Conservation (phyloP, 2,888 invertebrate genomes). For the Erebia epiphron region DNA sequence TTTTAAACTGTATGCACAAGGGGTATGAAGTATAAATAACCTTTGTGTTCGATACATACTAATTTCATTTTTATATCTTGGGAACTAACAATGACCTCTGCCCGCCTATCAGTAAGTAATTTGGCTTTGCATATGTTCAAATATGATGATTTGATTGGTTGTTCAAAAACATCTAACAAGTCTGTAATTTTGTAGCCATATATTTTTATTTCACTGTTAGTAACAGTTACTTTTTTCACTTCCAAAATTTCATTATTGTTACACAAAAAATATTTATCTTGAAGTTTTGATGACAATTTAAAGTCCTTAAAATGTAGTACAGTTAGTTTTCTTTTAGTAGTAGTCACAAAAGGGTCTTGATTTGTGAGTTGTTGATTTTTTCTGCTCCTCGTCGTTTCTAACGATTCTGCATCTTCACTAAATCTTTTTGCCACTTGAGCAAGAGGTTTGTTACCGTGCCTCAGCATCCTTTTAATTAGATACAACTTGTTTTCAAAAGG, state of each 20-base stretch:
- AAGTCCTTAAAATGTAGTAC: no score
- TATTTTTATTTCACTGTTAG: background rate
- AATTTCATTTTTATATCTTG: constrained; percentile 18
- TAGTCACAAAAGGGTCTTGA: background rate
- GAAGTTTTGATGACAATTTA: no score
- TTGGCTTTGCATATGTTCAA: constrained; percentile 8
- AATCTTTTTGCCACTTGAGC: constrained; percentile 32
- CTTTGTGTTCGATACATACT: no score
- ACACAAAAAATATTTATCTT: no score
- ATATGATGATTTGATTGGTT: constrained; percentile 8
- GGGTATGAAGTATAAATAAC: constrained; percentile 25
- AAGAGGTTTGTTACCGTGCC: constrained; percentile 38
- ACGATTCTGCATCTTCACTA: constrained; percentile 1
- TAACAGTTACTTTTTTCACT: no score
- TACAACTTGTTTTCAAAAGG: constrained; percentile 39
- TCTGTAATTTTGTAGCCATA: background rate
- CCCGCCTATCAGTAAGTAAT: background rate
- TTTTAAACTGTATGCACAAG: constrained; percentile 18
- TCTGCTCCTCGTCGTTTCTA: background rate
- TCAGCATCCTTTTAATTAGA: constrained; percentile 31
- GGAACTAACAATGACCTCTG: background rate
- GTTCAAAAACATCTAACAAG: constrained; percentile 2
- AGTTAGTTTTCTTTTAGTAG: background rate
- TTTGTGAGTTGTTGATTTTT: background rate
- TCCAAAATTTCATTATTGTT: no score